These are phyloP conservation scores for Zaprionus lineosus DNA, from an alignment of 2,888 invertebrate genomes.

Conservation along the genomic window DNA sequence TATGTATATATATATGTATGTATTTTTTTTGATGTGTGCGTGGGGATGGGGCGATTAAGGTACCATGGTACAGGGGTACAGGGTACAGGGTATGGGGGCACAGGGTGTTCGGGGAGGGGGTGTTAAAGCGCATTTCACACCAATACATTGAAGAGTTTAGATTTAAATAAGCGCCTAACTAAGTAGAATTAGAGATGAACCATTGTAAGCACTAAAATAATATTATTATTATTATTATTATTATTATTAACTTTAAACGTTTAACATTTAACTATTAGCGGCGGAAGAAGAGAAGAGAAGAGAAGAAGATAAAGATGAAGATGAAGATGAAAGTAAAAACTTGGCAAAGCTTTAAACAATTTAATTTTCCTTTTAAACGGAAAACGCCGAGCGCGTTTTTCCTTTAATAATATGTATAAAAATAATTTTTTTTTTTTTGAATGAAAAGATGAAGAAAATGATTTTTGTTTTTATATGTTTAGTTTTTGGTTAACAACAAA, in stretches of 20 bases:
- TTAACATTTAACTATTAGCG: slow-evolving; percentile 71
- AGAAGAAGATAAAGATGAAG: slow-evolving; percentile 15
- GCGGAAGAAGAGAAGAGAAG: slow-evolving; percentile 34
- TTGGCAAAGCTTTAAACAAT: slow-evolving; percentile 81
- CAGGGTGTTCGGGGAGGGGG: neutral
- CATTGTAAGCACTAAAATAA: slow-evolving; percentile 55
- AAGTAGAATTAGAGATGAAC: slow-evolving; percentile 56
- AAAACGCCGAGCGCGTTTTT: slow-evolving; percentile 14
- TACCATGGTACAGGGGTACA: no score
- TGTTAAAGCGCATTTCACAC: slow-evolving; percentile 47
- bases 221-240: slow-evolving; percentile 34
- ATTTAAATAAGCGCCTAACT: slow-evolving; percentile 38
- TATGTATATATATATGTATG: neutral
- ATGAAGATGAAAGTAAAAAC: slow-evolving; percentile 50
- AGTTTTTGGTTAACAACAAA: slow-evolving; percentile 62
- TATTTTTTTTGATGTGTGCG: no score
- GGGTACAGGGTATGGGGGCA: no score
- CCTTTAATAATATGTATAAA: no score
- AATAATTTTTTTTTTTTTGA: slow-evolving; percentile 11
- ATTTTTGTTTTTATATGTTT: slow-evolving; percentile 54
- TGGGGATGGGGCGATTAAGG: no score
- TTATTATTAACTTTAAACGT: slow-evolving; percentile 44
- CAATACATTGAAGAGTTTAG: slow-evolving; percentile 59
- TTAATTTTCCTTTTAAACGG: slow-evolving; percentile 67
- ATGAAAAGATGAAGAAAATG: slow-evolving; percentile 35